phyloP scores from a whole-genome alignment of 2,113 vertebrate species.

The Ophiodon elongatus region DNA sequence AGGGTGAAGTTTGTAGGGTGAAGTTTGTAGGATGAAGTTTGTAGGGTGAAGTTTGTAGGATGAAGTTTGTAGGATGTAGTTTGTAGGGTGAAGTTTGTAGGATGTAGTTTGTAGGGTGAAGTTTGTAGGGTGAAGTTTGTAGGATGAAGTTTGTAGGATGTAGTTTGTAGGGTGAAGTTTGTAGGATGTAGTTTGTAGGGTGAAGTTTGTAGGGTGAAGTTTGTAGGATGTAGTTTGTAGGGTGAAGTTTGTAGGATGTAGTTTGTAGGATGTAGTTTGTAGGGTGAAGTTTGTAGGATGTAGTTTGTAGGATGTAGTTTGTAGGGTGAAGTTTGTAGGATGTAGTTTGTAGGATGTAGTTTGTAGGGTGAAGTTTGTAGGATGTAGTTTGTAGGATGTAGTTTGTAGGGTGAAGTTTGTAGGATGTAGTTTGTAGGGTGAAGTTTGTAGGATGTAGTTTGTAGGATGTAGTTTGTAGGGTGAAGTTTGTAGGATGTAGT shows the following conservation, averaged over 20 bases:
- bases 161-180: no score
- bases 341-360: neutral
- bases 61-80: no score
- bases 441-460: no score
- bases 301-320: no score
- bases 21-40: neutral
- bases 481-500: neutral
- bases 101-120: neutral
- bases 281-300: no score
- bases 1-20: neutral
- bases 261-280: neutral
- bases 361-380: neutral
- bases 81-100: neutral
- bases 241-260: neutral
- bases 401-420: neutral
- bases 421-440: neutral
- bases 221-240: neutral
- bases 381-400: neutral
- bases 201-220: neutral
- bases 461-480: no score
- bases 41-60: neutral
- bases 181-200: neutral
- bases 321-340: no score
- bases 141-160: no score
- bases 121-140: no score